phyloP scores from a whole-genome alignment of 2,888 invertebrate genomes.

The Autographa gamma region DNA sequence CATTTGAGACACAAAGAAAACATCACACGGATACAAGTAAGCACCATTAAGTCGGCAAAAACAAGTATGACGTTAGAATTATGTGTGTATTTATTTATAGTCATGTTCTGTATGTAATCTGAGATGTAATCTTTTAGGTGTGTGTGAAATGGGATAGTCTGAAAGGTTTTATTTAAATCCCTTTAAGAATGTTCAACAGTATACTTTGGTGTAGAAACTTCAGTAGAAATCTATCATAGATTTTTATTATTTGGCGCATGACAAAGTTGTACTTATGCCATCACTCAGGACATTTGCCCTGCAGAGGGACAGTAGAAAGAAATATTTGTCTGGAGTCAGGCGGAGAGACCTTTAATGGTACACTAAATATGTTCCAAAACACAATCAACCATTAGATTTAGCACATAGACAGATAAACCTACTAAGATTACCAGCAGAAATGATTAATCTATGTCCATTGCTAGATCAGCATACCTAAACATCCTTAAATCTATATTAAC shows the following conservation, averaged over 20 bases:
- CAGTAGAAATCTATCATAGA: no score
- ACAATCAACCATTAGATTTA: no score
- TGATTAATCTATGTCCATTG: background rate
- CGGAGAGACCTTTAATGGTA: no score
- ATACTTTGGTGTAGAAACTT: no score
- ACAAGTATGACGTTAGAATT: conserved; percentile 9
- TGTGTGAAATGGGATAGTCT: background rate
- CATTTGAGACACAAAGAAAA: conserved; percentile 33
- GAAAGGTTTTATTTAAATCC: background rate
- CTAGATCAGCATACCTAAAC: background rate
- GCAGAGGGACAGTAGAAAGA: no score
- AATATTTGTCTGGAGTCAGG: no score
- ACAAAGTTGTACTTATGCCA: no score
- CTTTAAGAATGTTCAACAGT: no score
- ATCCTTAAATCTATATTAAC: conserved; percentile 8
- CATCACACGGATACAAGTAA: conserved; percentile 17
- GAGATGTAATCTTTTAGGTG: background rate
- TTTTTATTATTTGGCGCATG: no score
- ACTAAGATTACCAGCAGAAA: background rate
- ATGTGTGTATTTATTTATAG: conserved; percentile 7
- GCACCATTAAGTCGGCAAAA: conserved; percentile 7
- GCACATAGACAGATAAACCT: no score
- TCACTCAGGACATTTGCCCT: no score
- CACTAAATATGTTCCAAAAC: no score
- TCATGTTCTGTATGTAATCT: conserved; percentile 1